A percentile compares a stretch with the other conserved stretches of the same genome.
Conservation (phyloP, 2,113 vertebrate species). For the Girardinichthys multiradiatus region DNA sequence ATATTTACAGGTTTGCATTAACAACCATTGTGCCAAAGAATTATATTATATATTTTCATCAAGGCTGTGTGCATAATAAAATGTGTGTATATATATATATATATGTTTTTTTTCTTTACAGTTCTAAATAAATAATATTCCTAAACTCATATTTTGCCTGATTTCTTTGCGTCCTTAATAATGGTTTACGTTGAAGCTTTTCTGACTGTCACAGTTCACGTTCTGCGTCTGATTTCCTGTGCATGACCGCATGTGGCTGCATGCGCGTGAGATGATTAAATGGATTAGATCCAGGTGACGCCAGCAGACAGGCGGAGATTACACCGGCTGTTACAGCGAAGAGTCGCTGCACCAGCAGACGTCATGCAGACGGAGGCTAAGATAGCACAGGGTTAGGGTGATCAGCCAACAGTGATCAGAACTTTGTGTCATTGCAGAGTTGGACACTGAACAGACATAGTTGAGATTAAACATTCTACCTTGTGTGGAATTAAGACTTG, state of each 20-base stretch:
- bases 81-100: background rate
- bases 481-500: background rate
- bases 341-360: constrained; percentile 31
- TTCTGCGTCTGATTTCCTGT: background rate
- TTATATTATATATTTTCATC: too few relatives aligned
- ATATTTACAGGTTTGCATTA: background rate
- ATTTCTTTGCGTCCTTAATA: too few relatives aligned
- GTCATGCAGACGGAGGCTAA: constrained; percentile 9
- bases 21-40: too few relatives aligned
- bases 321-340: constrained; percentile 42
- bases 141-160: background rate
- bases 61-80: too few relatives aligned
- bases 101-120: background rate
- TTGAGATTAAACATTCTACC: background rate
- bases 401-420: background rate
- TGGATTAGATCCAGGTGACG: constrained; percentile 52
- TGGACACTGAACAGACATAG: background rate
- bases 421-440: constrained; percentile 7
- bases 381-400: too few relatives aligned
- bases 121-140: background rate
- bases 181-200: background rate
- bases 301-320: constrained; percentile 38
- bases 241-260: background rate
- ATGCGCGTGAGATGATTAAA: constrained; percentile 26
- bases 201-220: background rate